Conservation (phyloP, 2,113 vertebrate species). For the Natator depressus region DNA sequence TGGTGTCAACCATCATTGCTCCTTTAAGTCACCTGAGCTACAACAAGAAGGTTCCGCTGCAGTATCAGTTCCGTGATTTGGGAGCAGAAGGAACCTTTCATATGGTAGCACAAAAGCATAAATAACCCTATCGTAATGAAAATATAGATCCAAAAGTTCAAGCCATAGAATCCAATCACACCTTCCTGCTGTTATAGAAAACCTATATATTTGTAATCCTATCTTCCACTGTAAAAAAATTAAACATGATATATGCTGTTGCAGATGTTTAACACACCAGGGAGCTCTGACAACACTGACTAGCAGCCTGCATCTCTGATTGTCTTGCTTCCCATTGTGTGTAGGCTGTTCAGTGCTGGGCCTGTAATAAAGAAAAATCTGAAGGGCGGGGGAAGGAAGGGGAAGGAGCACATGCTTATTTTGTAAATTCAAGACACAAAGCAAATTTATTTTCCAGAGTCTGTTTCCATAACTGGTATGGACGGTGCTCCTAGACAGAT, state of each 20-base stretch:
- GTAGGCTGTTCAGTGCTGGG: no score
- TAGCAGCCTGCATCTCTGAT: neutral
- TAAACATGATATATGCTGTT: neutral
- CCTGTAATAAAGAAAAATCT: neutral
- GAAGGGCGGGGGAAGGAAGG: neutral
- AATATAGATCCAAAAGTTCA: neutral
- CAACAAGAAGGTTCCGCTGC: neutral
- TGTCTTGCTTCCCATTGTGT: no score
- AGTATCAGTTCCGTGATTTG: neutral
- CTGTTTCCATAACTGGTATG: constrained; percentile 11
- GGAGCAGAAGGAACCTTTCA: neutral
- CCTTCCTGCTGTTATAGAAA: neutral
- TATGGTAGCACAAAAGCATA: neutral
- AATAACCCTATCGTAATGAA: neutral
- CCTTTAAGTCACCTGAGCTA: neutral
- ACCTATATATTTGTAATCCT: neutral
- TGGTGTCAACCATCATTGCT: neutral
- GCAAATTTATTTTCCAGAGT: constrained; percentile 8
- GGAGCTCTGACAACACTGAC: neutral
- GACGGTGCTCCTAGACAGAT: neutral
- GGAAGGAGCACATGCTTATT: constrained; percentile 29
- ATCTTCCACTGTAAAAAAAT: neutral
- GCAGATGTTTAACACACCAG: neutral
- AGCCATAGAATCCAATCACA: neutral
- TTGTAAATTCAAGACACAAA: constrained; percentile 22